phyloP scores from a whole-genome alignment of 2,888 invertebrate species.

The Agonopterix arenella region DNA sequence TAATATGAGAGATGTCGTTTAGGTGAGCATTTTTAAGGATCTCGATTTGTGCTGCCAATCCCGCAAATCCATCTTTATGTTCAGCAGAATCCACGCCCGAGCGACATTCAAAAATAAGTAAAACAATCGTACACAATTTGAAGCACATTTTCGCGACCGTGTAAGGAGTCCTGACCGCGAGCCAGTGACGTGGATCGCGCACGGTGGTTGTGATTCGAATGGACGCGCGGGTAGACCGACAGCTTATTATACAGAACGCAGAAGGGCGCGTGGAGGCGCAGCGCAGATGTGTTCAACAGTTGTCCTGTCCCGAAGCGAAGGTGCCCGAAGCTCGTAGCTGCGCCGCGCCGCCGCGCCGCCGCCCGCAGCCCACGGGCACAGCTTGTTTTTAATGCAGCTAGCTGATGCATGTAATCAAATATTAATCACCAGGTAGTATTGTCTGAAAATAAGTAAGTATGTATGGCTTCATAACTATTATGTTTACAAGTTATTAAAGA shows the following conservation, averaged over 20 bases:
- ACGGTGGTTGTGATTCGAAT: constrained; percentile 34
- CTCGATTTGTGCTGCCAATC: constrained; percentile 42
- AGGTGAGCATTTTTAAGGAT: constrained; percentile 38
- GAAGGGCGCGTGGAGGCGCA: constrained; percentile 4
- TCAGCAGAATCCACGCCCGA: constrained; percentile 30
- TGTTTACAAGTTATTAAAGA: no score
- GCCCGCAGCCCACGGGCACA: not conserved
- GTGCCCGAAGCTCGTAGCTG: no score
- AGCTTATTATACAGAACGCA: constrained; percentile 33
- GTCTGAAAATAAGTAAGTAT: not conserved
- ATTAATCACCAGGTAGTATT: not conserved
- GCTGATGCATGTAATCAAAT: not conserved
- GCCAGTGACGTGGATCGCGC: constrained; percentile 20
- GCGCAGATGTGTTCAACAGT: not conserved
- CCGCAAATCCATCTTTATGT: constrained; percentile 33
- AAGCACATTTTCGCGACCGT: constrained; percentile 40
- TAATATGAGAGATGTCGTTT: constrained; percentile 39
- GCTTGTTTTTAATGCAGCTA: not conserved
- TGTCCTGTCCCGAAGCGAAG: no score
- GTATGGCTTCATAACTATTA: no score
- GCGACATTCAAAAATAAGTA: no score
- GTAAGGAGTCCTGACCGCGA: constrained; percentile 4
- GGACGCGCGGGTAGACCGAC: constrained; percentile 21
- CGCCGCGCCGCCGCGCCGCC: no score
- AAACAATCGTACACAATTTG: constrained; percentile 31